Evolutionary conservation across 2,113 vertebrate species (phyloP).

Genomic region (Pachypanchax playfairii): DNA sequence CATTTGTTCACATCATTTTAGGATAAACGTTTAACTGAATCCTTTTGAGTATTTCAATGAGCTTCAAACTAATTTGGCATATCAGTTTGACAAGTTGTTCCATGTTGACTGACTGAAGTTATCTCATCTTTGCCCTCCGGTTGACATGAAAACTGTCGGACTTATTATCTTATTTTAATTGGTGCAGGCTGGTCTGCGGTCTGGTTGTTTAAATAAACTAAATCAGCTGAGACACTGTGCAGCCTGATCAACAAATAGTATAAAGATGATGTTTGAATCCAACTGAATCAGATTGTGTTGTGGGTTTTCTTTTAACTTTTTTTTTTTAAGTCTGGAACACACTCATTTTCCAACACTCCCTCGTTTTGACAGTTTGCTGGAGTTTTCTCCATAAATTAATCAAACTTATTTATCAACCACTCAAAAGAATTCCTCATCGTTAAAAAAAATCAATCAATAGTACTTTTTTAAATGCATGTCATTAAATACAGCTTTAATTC

Average conservation of each 20-base stretch:
- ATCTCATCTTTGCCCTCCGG: conserved; percentile 33
- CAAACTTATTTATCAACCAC: conserved; percentile 4
- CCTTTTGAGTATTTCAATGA: too few relatives aligned
- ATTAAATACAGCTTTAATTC: conserved; percentile 9
- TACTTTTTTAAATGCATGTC: not conserved
- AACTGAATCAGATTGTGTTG: conserved; percentile 2
- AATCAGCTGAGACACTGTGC: conserved; percentile 67
- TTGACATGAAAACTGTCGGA: conserved; percentile 59
- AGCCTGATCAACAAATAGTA: conserved; percentile 48
- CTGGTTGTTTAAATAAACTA: conserved; percentile 70
- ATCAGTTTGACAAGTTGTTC: not conserved
- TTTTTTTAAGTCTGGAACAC: too few relatives aligned
- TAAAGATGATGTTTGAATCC: conserved; percentile 20
- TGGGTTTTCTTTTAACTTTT: not conserved
- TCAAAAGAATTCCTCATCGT: conserved; percentile 6
- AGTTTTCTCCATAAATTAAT: not conserved
- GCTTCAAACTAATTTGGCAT: too few relatives aligned
- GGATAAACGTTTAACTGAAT: too few relatives aligned
- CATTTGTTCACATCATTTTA: too few relatives aligned
- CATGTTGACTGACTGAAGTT: conserved; percentile 14
- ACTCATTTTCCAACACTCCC: conserved; percentile 9
- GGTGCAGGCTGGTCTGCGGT: conserved; percentile 46
- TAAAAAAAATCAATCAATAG: conserved; percentile 1
- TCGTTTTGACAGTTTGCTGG: conserved; percentile 28
- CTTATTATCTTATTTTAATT: conserved; percentile 81